Base-by-base conservation (phyloP, 2,888 invertebrate species). In the Drosophila algonquin region DNA sequence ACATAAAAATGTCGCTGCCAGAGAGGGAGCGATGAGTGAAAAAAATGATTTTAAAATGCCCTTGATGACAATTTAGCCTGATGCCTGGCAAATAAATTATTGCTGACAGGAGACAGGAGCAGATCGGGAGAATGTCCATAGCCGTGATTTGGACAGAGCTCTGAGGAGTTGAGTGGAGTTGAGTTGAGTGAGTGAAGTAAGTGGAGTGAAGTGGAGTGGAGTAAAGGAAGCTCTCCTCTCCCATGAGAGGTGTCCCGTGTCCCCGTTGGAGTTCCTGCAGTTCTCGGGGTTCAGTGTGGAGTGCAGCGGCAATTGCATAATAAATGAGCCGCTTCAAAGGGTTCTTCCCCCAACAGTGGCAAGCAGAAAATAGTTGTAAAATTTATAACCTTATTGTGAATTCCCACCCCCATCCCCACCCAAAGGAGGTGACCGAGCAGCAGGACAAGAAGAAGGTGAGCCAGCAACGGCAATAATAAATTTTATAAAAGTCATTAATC, bases 401-500 rank as follows among this genome's bases (percentile, higher is more conserved):
- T 87, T 76, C 73, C 68, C 63, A 65, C 2, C 7, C 30, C 18
- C 18, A 18, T 1, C 18, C 18, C 30, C 30, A 40, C 54, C 45
- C 50, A 50, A 51, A 27, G 16, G 12, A 14, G 50, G 14, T n/a
- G 3, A 14, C 9, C 21, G 3, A 21, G 4, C 4, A 14, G 27
- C 27, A 9, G 30, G 45, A 50, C 51, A 69, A 67, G 67, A 58
- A 68, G 72, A 75, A 80, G 68, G 65, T 76, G 85, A 64, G 79
- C 76, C 76, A 63, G 81, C 74, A 78, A 67, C 47, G 68, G 87
- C 79, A 83, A 88, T 88, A 88, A 88, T 85, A 85, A 86, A 85
- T 84, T 86, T 83, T 80, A 86, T 86, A 88, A 85, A 85, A 83
- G 77, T 83, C 84, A 85, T 85, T 85, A 85, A 85, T 85, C 84